Evolutionary conservation across 2,888 invertebrate species (phyloP).

Genomic region (Apeira syringaria): DNA sequence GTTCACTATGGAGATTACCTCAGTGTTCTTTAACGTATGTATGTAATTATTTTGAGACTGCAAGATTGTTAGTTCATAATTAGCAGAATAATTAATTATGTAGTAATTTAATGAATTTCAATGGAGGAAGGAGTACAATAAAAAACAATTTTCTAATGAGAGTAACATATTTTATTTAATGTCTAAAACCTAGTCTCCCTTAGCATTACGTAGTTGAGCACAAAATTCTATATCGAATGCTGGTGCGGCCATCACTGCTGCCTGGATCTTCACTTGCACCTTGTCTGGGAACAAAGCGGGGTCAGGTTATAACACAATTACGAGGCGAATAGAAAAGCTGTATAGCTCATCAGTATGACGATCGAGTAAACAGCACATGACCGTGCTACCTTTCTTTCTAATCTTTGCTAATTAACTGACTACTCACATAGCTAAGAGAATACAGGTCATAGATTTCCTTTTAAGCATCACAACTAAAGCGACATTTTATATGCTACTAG

Average conservation of each 20-base stretch:
- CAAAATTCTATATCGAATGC: conserved; percentile 58
- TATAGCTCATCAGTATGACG: no score
- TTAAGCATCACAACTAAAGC: no score
- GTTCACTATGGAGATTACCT: conserved; percentile 63
- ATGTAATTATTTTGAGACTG: conserved; percentile 81
- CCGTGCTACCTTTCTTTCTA: no score
- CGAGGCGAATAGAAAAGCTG: no score
- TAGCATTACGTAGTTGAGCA: conserved; percentile 50
- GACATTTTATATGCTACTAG: no score
- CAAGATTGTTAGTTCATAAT: conserved; percentile 80
- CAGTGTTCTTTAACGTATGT: conserved; percentile 70
- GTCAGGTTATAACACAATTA: no score
- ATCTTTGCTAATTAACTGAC: no score
- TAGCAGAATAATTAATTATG: conserved; percentile 75
- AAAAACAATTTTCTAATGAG: conserved; percentile 75
- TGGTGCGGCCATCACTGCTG: conserved; percentile 66
- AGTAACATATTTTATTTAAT: conserved; percentile 45
- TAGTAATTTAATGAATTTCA: conserved; percentile 70
- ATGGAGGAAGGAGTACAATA: conserved; percentile 74
- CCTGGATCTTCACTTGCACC: conserved; percentile 65
- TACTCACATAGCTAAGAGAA: no score
- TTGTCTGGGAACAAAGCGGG: conserved; percentile 47
- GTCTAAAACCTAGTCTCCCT: conserved; percentile 44
- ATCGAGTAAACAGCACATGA: no score
- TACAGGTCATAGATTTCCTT: no score